phyloP scores from a whole-genome alignment of 2,797 vertebrate genomes.

The Luscinia luscinia region DNA sequence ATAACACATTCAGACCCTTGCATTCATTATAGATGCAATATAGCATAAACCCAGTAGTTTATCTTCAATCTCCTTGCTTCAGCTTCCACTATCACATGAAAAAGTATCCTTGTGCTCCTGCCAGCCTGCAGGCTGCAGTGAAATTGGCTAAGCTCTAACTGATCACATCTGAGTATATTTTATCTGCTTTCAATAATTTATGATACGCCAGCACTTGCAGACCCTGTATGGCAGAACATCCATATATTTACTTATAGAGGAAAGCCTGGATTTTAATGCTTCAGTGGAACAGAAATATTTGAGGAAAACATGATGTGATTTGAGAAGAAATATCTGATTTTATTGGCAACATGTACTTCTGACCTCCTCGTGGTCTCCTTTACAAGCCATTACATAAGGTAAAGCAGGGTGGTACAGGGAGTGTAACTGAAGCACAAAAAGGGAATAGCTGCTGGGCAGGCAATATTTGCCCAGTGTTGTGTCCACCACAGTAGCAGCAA shows the following conservation, averaged over 20 bases:
- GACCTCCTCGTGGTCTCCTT: neutral
- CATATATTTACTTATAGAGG: neutral
- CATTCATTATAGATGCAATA: neutral
- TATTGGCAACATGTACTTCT: neutral
- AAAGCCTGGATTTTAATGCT: neutral
- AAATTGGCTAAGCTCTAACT: neutral
- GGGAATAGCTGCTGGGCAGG: neutral
- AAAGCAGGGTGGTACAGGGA: neutral
- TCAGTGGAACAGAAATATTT: neutral
- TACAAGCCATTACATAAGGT: neutral
- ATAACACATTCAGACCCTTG: neutral
- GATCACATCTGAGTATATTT: neutral
- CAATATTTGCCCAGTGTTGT: neutral
- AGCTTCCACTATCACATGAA: neutral
- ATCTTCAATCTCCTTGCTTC: neutral
- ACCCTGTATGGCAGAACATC: neutral
- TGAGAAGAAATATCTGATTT: neutral
- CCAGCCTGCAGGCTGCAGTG: neutral
- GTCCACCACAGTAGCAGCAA: neutral
- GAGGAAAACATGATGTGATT: neutral
- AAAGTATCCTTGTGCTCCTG: neutral
- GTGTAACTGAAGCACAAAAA: neutral
- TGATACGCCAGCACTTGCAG: neutral
- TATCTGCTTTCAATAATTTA: neutral
- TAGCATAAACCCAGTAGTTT: neutral